Base-by-base conservation (phyloP, 2,113 vertebrate species). In the Lonchura striata region DNA sequence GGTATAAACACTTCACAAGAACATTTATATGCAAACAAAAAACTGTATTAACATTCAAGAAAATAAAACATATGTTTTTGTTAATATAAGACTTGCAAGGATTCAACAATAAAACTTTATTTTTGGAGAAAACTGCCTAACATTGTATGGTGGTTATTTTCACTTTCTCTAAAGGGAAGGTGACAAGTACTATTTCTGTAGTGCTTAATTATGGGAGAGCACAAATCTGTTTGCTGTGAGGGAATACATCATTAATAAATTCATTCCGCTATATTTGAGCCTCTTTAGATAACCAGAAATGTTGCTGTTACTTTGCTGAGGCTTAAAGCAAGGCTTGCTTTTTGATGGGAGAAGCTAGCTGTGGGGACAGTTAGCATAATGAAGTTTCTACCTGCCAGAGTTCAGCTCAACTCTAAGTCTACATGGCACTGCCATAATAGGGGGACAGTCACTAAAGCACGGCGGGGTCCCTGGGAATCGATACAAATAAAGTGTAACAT, bases 11-110 rank as follows among this genome's bases (percentile, higher is more conserved):
- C 37, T 72, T 54, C 14, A 14, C 9, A 7, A 77, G 54, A 92
- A 88, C 76, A 92, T 87, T 78, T 75, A 91, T 86, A 94, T 85
- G 65, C 82, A 95, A 93, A 95, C 83, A 94, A 81, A 92, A 93
- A 81, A 19, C 15, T 88, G 13, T 76, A 88, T 78, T 94, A 88
- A 93, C 65, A 72, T 37, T 17, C 69, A 84, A 90, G 74, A 95
- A 95, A 92, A 86, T 84, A 92, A 95, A 97, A 49, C 82, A 86
- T 74, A 86, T 69, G 82, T 20, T 95, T 96, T 81, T 92, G 57
- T 78, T 86, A 94, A 95, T 66, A 3, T 47, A 88, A 93, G 64
- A 72, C 82, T 83, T 60, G 17, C 44, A 68, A 88, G 25, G 24
- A 80, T 70, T 95, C 46, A 42, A 50, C 49, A 86, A 77, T 71